Conservation (phyloP, 2,113 vertebrate genomes). For the Tupaia tana region DNA sequence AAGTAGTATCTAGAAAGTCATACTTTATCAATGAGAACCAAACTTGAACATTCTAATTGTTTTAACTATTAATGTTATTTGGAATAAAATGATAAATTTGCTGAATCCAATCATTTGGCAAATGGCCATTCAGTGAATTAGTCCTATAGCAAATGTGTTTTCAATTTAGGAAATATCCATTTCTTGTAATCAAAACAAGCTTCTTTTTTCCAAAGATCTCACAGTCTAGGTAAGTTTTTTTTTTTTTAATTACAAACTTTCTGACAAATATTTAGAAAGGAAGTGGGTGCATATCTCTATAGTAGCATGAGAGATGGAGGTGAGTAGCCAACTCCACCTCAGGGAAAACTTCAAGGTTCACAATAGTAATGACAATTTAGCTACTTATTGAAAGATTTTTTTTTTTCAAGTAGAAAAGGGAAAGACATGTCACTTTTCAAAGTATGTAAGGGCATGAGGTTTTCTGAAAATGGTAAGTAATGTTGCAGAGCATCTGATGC, state of each 20-base stretch:
- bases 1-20: not conserved
- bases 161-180: not conserved
- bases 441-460: not conserved
- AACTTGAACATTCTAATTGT: not conserved
- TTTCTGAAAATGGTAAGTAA: conserved; percentile 10
- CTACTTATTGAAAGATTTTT: not conserved
- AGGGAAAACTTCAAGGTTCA: not conserved
- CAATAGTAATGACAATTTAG: not conserved
- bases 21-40: not conserved
- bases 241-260: not conserved
- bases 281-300: not conserved
- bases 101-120: not conserved
- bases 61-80: not conserved
- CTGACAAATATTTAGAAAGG: not conserved
- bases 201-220: not conserved
- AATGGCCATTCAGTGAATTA: not conserved
- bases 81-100: not conserved
- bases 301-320: not conserved
- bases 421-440: not conserved
- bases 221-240: not conserved
- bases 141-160: not conserved
- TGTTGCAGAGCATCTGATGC: not conserved
- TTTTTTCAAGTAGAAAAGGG: not conserved
- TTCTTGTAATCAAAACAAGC: not conserved
- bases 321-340: not conserved